Evolutionary conservation across 1,140 invertebrate species (phyloP).

Genomic region (Trachymyrmex cornetzi): DNA sequence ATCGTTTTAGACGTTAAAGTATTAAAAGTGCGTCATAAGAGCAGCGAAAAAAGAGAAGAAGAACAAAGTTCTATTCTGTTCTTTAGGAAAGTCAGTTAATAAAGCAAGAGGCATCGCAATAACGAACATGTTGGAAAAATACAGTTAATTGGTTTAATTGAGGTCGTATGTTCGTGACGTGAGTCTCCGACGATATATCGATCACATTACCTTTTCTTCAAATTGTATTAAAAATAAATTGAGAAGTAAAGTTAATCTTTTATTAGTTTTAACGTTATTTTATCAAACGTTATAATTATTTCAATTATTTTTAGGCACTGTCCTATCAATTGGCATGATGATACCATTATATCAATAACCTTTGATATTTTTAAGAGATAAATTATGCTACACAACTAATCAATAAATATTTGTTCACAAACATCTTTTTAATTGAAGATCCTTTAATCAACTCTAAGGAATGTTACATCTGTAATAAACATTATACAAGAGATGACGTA

Average conservation of each 20-base stretch:
- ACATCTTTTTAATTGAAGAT: not conserved
- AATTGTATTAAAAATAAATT: not conserved
- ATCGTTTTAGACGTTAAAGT: conserved; percentile 9
- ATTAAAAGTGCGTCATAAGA: conserved; percentile 35
- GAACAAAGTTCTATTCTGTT: not conserved
- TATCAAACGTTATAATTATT: conserved; percentile 8
- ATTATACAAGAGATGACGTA: conserved; percentile 8
- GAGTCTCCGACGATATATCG: not conserved
- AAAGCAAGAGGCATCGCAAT: not conserved
- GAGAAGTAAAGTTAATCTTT: not conserved
- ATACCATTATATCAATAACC: not conserved
- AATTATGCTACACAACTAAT: conserved; percentile 1
- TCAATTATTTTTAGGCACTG: not conserved
- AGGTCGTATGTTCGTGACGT: not conserved
- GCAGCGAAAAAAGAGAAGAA: not conserved
- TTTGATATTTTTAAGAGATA: conserved; percentile 7
- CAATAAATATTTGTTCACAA: not conserved
- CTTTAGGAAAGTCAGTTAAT: conserved; percentile 11
- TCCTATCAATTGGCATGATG: conserved; percentile 3
- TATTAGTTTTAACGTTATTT: not conserved
- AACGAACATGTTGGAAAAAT: not conserved
- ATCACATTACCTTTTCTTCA: not conserved
- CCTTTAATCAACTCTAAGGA: not conserved
- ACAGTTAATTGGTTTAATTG: not conserved
- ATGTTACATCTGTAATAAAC: not conserved